Percentiles rank a stretch among this genome's conserved stretches.
phyloP scores from a whole-genome alignment of 1,140 invertebrate species.

The Zelostemma sp. region DNA sequence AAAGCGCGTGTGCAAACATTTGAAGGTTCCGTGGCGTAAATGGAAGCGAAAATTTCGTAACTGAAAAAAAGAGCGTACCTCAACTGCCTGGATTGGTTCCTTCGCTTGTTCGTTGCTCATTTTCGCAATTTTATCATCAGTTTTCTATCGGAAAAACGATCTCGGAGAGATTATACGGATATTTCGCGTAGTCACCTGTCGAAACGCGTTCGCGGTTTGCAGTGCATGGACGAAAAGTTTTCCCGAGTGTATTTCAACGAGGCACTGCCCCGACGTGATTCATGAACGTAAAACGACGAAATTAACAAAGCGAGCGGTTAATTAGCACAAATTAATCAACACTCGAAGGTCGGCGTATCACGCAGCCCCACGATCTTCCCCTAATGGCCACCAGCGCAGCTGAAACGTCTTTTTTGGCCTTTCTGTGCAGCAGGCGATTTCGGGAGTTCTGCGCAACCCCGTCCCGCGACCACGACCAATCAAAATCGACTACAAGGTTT shows the following conservation, averaged over 20 bases:
- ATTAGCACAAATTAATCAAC: conserved; percentile 19
- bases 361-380: too few relatives aligned
- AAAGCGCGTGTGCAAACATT: too few relatives aligned
- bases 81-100: conserved; percentile 51
- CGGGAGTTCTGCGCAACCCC: neutral
- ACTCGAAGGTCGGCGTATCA: conserved; percentile 14
- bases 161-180: conserved; percentile 1
- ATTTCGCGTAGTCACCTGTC: conserved; percentile 30
- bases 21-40: too few relatives aligned
- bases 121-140: conserved; percentile 17
- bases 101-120: conserved; percentile 63
- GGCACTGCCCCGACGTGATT: too few relatives aligned
- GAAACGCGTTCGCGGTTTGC: conserved; percentile 15
- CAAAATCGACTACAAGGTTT: neutral
- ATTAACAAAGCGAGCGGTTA: conserved; percentile 9
- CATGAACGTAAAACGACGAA: too few relatives aligned
- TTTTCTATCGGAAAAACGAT: conserved; percentile 1
- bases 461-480: neutral
- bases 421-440: conserved; percentile 4
- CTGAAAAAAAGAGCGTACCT: conserved; percentile 43
- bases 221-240: conserved; percentile 13
- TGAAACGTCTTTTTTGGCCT: conserved; percentile 20
- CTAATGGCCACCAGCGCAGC: conserved; percentile 25
- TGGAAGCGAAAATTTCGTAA: neutral
- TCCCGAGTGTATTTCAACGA: too few relatives aligned